Percentiles rank a stretch among this genome's conserved stretches.
These are phyloP conservation scores for Lethocerus indicus DNA, from an alignment of 1,140 invertebrate species.

Conservation along the genomic window DNA sequence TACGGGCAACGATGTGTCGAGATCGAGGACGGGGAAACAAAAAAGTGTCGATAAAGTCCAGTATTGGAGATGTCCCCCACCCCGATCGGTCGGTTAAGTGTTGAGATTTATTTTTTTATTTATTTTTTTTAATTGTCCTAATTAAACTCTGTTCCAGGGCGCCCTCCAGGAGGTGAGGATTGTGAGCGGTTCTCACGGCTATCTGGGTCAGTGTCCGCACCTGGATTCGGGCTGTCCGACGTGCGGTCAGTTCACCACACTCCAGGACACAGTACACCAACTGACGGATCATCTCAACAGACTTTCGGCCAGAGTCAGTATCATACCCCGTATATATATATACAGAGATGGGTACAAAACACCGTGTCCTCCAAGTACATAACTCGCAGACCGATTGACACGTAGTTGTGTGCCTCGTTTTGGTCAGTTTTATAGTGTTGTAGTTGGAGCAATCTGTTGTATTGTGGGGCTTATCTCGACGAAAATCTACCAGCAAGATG, in stretches of 20 bases:
- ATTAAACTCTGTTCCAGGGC: conserved; percentile 40
- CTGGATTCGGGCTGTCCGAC: conserved; percentile 74
- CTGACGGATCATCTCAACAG: conserved; percentile 37
- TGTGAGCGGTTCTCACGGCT: conserved; percentile 66
- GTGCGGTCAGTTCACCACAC: conserved; percentile 68
- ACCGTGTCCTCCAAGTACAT: no score
- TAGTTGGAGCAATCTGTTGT: no score
- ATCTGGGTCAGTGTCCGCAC: conserved; percentile 69
- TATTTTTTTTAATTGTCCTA: background rate
- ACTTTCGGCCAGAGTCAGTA: conserved; percentile 35
- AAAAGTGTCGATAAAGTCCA: no score
- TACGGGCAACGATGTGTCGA: no score
- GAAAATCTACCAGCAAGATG: no score
- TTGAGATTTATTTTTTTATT: background rate
- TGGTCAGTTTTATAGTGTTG: no score
- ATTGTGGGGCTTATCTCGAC: no score
- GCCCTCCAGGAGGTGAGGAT: conserved; percentile 73
- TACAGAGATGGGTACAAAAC: no score
- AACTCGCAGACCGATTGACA: no score
- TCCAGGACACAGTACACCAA: conserved; percentile 52
- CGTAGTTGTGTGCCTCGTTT: no score
- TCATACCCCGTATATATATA: no score
- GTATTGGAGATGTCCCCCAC: background rate
- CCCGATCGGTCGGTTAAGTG: background rate
- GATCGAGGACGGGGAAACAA: no score